Evolutionary conservation across 2,888 invertebrate genomes (phyloP).

Genomic region (Harpalus rubripes): DNA sequence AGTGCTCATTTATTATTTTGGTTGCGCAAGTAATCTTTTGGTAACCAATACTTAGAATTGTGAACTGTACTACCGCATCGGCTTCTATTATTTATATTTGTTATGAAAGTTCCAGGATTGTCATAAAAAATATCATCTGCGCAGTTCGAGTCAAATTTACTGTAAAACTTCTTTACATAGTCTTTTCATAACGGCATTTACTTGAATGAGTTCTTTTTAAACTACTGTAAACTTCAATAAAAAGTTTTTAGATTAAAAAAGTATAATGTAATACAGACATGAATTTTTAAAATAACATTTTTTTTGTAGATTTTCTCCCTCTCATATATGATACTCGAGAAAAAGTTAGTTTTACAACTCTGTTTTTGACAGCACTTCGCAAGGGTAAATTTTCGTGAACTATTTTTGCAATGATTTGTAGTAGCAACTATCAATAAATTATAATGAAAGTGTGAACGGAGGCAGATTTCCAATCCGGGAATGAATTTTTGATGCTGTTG

Average conservation of each 20-base stretch:
- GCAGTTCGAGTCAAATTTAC: slow-evolving; percentile 14
- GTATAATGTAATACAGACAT: slow-evolving; percentile 46
- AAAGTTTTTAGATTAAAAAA: slow-evolving; percentile 53
- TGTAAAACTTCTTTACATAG: slow-evolving; percentile 28
- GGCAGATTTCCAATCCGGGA: background rate
- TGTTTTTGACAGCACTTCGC: background rate
- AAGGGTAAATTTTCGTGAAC: background rate
- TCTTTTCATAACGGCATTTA: slow-evolving; percentile 32
- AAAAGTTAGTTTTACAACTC: background rate
- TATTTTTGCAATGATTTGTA: background rate
- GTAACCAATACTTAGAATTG: no score
- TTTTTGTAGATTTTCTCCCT: slow-evolving; percentile 8
- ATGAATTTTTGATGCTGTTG: background rate
- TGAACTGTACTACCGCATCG: no score
- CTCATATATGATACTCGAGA: background rate
- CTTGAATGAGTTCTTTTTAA: slow-evolving; percentile 52
- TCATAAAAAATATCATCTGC: background rate
- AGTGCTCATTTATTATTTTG: no score
- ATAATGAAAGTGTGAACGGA: background rate
- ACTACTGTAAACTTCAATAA: slow-evolving; percentile 45
- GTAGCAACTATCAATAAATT: background rate
- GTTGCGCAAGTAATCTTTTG: no score
- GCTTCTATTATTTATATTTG: background rate
- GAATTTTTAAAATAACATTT: slow-evolving; percentile 45
- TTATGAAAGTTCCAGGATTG: background rate